Base-by-base conservation (phyloP, 1,140 invertebrate species). In the Microvelia longipes region DNA sequence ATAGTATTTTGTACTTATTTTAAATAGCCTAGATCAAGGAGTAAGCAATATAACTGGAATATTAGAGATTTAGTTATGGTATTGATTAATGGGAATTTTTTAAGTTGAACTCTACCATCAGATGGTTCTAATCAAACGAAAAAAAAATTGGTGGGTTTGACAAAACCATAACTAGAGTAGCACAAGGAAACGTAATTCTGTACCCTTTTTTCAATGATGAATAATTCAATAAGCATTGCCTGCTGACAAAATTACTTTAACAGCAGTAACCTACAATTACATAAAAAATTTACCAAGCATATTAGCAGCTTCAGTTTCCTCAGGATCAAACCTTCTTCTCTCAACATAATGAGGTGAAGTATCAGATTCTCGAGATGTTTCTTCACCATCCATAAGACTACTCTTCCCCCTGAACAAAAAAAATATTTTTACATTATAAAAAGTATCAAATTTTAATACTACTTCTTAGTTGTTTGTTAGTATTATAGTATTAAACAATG, bases 301-400 rank as follows among this genome's bases (percentile, higher is more conserved):
- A 80, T 94, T 96, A 50, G 94, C 96, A 70, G 93, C 95, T 83
- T 98, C 94, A 5, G 92, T 96, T 83, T 96, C 94, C 77, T 96
- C 94, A 75, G 90, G 88, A 81, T 94, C 91, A 81, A 92, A 93
- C 70, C 88, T 81, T 75, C 90, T 83, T 71, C 84, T 77, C 73
- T 85, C 85, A 73, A 82, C 84, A 77, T 86, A 87, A 82, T 88
- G 92, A 13, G 92, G 90, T 70, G 91, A 94, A 26, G 88, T 92
- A 79, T 93, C 90, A 0, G 91, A 93, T 80, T 93, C 91, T 73
- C 91, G 83, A 0, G 92, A 93, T 25, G 91, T 93, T 76, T 94
- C 92, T 79, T 94, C 92, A 73, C 92, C 92, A 77, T 93, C 92
- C 72, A 88, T 76, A 66, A 81, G 73, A 77, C 81, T 72, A 69